Evolutionary conservation across 2,888 invertebrate genomes (phyloP).

Genomic region (Lithophane socia): DNA sequence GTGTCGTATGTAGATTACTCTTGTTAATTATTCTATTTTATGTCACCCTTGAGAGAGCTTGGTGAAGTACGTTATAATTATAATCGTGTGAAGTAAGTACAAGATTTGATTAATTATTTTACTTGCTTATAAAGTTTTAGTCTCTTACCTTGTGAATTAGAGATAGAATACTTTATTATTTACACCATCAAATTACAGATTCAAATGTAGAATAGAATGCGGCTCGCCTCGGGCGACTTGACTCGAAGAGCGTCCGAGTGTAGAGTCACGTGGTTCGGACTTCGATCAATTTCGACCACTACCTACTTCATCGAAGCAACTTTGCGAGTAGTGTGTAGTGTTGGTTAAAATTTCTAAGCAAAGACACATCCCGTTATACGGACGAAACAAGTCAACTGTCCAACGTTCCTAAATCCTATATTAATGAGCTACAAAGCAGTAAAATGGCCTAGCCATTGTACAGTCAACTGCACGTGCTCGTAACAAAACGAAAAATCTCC

Average conservation of each 20-base stretch:
- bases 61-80: background rate
- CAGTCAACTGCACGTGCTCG: slow-evolving; percentile 1
- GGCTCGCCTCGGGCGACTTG: no score
- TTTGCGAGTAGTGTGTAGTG: no score
- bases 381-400: slow-evolving; percentile 38
- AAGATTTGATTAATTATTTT: slow-evolving; percentile 17
- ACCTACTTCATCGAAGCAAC: no score
- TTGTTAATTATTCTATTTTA: slow-evolving; percentile 38
- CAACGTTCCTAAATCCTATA: slow-evolving; percentile 38
- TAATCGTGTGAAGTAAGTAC: background rate
- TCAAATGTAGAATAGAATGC: no score
- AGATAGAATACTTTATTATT: no score
- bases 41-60: slow-evolving; percentile 16
- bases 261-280: no score
- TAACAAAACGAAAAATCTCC: background rate
- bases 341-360: slow-evolving; percentile 1
- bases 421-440: slow-evolving; percentile 60
- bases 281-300: no score
- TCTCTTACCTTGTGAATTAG: background rate
- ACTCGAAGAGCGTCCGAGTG: no score
- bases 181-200: no score
- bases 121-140: background rate
- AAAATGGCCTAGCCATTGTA: slow-evolving; percentile 47
- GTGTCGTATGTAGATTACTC: slow-evolving; percentile 28
- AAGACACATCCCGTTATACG: slow-evolving; percentile 10